Evolutionary conservation across 64 coral and sea anemone species (phyloP).

Genomic region (Acropora yongei): DNA sequence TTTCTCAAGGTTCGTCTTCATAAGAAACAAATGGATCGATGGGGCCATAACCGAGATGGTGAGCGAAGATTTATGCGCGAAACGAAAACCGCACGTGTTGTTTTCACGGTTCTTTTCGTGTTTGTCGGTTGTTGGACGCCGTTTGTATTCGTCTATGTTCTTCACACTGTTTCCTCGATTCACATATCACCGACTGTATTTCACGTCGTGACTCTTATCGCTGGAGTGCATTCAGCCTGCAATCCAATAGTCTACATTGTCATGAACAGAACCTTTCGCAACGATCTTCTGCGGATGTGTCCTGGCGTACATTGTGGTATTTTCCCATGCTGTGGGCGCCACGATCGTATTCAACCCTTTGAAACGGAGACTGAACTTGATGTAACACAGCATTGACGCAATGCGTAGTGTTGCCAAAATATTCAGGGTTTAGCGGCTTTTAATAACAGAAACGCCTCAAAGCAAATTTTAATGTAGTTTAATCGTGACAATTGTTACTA

Average conservation of each 20-base stretch:
- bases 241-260: conserved; percentile 90
- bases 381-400: not conserved
- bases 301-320: not conserved
- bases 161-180: conserved; percentile 55
- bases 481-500: not conserved
- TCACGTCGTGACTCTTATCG: conserved; percentile 62
- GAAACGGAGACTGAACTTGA: not conserved
- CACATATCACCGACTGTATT: conserved; percentile 61
- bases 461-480: not conserved
- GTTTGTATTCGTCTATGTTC: conserved; percentile 88
- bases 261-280: conserved; percentile 90
- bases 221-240: conserved; percentile 79
- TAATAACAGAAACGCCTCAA: not conserved
- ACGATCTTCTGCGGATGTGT: conserved; percentile 57
- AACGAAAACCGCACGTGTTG: conserved; percentile 90
- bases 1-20: conserved; percentile 87
- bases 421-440: not conserved
- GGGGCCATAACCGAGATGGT: conserved; percentile 37
- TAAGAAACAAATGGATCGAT: conserved; percentile 60
- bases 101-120: conserved; percentile 90
- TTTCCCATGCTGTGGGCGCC: not conserved
- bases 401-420: too few relatives aligned
- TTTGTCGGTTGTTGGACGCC: conserved; percentile 91
- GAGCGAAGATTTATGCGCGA: conserved; percentile 68
- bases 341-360: conserved; percentile 17